phyloP scores from a whole-genome alignment of 1,140 invertebrate genomes.

The Mylabris phalerata region DNA sequence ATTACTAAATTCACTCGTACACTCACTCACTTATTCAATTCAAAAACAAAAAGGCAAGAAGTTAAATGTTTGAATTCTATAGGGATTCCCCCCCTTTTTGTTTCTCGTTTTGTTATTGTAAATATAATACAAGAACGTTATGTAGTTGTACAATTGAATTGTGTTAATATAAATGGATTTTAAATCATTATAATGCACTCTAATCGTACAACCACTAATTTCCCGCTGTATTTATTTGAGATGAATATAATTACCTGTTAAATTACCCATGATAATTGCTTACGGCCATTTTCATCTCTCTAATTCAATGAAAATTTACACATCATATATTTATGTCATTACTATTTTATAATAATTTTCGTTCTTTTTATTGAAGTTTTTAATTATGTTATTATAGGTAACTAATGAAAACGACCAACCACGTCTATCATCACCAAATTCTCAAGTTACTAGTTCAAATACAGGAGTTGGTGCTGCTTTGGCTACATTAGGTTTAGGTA shows the following conservation, averaged over 20 bases:
- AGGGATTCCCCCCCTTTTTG: constrained; percentile 20
- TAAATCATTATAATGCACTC: constrained; percentile 9
- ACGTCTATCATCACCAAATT: constrained; percentile 50
- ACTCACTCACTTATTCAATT: no score
- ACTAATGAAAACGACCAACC: constrained; percentile 47
- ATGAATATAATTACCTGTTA: constrained; percentile 21
- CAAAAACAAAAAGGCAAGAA: constrained; percentile 12
- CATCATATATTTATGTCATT: neutral
- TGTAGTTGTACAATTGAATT: neutral
- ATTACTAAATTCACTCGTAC: no score
- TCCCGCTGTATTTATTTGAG: constrained; percentile 13
- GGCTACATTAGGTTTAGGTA: constrained; percentile 49
- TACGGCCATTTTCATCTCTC: constrained; percentile 2
- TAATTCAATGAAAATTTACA: constrained; percentile 1
- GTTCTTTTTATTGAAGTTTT: neutral
- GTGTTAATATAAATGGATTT: neutral
- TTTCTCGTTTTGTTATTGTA: neutral
- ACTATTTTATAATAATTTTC: neutral
- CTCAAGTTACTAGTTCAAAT: constrained; percentile 48
- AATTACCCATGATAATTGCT: constrained; percentile 18
- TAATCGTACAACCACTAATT: constrained; percentile 16
- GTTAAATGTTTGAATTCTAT: constrained; percentile 33
- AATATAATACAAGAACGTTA: no score
- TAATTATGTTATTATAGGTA: constrained; percentile 27
- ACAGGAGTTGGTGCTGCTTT: constrained; percentile 52